phyloP scores from a whole-genome alignment of 2,113 vertebrate genomes.

The Lepus timidus region DNA sequence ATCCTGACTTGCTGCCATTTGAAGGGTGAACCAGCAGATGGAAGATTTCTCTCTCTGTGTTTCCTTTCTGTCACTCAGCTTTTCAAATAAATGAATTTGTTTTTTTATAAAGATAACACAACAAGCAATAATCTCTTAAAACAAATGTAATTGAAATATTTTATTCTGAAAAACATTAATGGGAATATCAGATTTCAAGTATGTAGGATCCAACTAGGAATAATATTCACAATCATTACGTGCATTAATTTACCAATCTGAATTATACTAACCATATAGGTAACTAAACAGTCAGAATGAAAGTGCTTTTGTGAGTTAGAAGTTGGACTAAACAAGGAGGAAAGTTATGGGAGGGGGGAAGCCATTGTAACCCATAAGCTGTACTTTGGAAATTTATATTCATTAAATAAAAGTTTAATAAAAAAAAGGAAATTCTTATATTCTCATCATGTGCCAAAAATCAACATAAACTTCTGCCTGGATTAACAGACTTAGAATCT shows the following conservation, averaged over 20 bases:
- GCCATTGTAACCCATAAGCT: too few relatives aligned
- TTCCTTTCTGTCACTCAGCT: too few relatives aligned
- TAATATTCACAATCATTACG: background rate
- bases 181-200: background rate
- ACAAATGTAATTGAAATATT: background rate
- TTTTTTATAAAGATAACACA: background rate
- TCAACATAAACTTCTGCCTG: background rate
- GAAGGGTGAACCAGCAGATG: too few relatives aligned
- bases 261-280: background rate
- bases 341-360: too few relatives aligned
- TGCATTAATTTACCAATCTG: background rate
- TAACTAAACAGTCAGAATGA: background rate
- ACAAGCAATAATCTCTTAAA: background rate
- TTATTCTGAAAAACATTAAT: background rate
- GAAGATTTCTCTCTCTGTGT: too few relatives aligned
- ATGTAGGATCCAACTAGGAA: background rate
- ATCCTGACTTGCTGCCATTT: too few relatives aligned
- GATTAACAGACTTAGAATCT: background rate
- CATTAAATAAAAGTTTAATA: too few relatives aligned
- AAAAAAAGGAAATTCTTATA: background rate
- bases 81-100: too few relatives aligned
- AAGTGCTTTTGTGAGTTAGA: accelerated
- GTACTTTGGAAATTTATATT: too few relatives aligned
- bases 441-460: background rate
- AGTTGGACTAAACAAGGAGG: background rate